Evolutionary conservation across 2,888 invertebrate genomes (phyloP), one percentile per base, ranked within the genome.

Genomic region (Myopa tessellatipennis): DNA sequence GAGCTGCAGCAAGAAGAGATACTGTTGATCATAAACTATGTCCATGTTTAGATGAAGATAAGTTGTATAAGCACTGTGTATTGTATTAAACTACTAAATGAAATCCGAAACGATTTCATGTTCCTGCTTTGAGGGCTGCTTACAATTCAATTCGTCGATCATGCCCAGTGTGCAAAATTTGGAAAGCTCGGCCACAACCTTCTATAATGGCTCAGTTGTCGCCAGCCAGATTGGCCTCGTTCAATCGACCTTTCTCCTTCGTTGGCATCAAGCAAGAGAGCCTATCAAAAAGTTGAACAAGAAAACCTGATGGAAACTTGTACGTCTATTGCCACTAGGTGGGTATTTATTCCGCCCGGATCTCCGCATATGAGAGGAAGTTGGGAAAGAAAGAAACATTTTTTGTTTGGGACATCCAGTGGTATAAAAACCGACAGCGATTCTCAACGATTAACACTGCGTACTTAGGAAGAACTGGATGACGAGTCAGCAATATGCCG

Each of bases 361-460:
- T 71, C 81, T 7, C 82, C 83, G 4, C 82, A 82, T 63, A 55
- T 74, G 79, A 74, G 78, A 8, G 69, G 69, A 38, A 75, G 73
- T 26, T 79, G 74, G 77, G 79, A 79, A 26, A 40, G 79, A 55
- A 14, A 79, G 0, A 81, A 81, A 10, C 79, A 79, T 55, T 65
- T 81, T 8, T 52, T 77, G 38, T 50, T 14, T 55, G 55, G 55
- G n/a, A n/a, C n/a, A n/a, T n/a, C n/a, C 1, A 26, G 26, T 26
- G 26, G 26, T 26, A 26, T 26, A 26, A 26, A n/a, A 26, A 26
- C 26, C 26, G 26, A 26, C 26, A 1, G 26, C 26, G 2, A 26
- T 2, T 2, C 2, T 26, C 2, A 26, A 26, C 26, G 26, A 26
- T 26, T 2, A 26, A 1, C 26, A 26, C 26, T 26, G 26, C 1